phyloP scores from a whole-genome alignment of 2,888 invertebrate genomes.

The Epistrophe eligans region DNA sequence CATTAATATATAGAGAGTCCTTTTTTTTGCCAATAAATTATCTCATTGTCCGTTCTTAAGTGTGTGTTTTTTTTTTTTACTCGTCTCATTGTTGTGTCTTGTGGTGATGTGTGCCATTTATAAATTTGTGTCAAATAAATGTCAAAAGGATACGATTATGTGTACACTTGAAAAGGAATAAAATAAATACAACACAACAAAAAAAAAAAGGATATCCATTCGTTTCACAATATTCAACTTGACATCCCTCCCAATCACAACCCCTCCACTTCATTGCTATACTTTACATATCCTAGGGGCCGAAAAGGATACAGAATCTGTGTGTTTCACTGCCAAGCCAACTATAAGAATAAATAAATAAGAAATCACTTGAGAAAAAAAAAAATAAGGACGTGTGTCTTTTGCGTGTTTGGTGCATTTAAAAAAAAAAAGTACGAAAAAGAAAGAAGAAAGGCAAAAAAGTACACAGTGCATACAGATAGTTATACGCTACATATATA shows the following conservation, averaged over 20 bases:
- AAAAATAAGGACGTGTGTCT: slow-evolving; percentile 59
- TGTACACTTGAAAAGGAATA: slow-evolving; percentile 59
- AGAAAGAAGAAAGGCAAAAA: slow-evolving; percentile 18
- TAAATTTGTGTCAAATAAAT: slow-evolving; percentile 74
- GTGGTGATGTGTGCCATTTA: slow-evolving; percentile 43
- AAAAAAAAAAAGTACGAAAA: slow-evolving; percentile 1
- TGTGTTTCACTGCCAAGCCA: slow-evolving; percentile 71
- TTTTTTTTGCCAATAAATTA: slow-evolving; percentile 43
- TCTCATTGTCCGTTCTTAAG: slow-evolving; percentile 24
- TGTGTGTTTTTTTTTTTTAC: neutral
- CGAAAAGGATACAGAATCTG: slow-evolving; percentile 70
- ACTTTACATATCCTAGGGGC: slow-evolving; percentile 44
- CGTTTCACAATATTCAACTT: slow-evolving; percentile 47
- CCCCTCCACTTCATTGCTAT: slow-evolving; percentile 4
- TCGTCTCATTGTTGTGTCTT: slow-evolving; percentile 7
- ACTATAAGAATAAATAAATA: slow-evolving; percentile 62
- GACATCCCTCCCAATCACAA: slow-evolving; percentile 24
- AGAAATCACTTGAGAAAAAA: slow-evolving; percentile 37
- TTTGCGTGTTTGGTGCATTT: slow-evolving; percentile 58
- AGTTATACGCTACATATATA: slow-evolving; percentile 16
- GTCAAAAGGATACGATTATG: slow-evolving; percentile 63
- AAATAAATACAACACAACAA: slow-evolving; percentile 27
- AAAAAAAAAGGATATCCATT: slow-evolving; percentile 68
- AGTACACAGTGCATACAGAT: slow-evolving; percentile 49
- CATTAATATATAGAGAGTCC: slow-evolving; percentile 13